phyloP scores from a whole-genome alignment of 1,140 invertebrate species.

The Eriosoma lanigerum region DNA sequence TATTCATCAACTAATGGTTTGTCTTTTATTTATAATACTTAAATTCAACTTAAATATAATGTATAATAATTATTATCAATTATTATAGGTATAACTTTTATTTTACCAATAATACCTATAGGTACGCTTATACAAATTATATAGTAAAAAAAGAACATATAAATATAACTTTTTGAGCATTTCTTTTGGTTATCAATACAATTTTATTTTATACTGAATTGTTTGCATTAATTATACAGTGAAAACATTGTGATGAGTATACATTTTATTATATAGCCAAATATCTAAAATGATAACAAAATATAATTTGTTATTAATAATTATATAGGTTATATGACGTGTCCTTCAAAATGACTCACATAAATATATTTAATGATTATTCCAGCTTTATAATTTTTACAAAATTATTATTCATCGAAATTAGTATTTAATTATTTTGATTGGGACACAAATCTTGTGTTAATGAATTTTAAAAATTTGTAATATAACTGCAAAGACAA shows the following conservation, averaged over 20 bases:
- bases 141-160: too few relatives aligned
- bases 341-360: background rate
- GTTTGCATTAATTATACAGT: too few relatives aligned
- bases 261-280: background rate
- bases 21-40: too few relatives aligned
- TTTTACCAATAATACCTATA: too few relatives aligned
- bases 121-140: too few relatives aligned
- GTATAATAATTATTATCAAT: too few relatives aligned
- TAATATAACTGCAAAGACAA: background rate
- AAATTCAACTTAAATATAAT: too few relatives aligned
- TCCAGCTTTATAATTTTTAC: background rate
- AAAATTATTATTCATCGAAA: background rate
- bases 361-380: background rate
- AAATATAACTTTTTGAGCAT: too few relatives aligned
- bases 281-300: slow-evolving; percentile 1
- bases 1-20: too few relatives aligned
- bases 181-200: background rate
- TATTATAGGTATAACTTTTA: too few relatives aligned
- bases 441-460: background rate
- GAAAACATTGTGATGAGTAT: background rate
- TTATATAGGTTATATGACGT: background rate
- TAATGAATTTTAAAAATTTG: background rate
- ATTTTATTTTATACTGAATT: too few relatives aligned
- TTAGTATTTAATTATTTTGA: background rate
- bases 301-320: background rate